These are phyloP conservation scores for Morinoia aosen DNA, from an alignment of 2,888 invertebrate species.

Conservation along the genomic window DNA sequence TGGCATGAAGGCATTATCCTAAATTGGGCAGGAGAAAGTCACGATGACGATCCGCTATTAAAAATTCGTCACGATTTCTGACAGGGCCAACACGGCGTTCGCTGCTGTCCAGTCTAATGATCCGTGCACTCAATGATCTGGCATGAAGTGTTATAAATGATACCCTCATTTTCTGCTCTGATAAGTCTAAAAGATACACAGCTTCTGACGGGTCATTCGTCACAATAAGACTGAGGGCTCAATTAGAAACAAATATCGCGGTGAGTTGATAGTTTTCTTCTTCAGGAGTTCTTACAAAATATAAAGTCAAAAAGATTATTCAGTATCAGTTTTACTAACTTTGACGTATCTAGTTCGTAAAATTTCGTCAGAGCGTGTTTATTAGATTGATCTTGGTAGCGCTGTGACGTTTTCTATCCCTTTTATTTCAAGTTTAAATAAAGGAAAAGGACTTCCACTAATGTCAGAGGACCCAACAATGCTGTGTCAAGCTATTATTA, in stretches of 20 bases:
- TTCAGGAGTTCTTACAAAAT: not conserved
- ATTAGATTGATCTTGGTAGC: not conserved
- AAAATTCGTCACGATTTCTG: constrained; percentile 12
- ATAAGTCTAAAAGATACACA: not conserved
- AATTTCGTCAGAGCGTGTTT: not conserved
- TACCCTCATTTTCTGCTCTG: not conserved
- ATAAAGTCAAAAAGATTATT: not conserved
- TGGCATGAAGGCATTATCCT: not conserved
- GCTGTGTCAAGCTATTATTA: too few relatives aligned
- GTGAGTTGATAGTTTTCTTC: not conserved
- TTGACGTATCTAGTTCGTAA: not conserved
- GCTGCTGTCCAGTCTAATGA: not conserved
- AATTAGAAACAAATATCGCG: not conserved
- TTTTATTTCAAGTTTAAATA: not conserved
- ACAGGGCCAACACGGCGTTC: not conserved
- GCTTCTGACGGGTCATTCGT: not conserved
- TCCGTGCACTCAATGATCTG: not conserved
- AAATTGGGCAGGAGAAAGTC: not conserved
- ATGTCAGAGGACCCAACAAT: too few relatives aligned
- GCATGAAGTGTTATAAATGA: not conserved
- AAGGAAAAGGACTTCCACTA: too few relatives aligned
- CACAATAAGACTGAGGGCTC: not conserved
- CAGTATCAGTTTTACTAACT: not conserved
- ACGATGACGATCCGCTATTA: not conserved
- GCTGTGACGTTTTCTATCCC: not conserved